phyloP scores from a whole-genome alignment of 2,797 vertebrate species.

The Valencia hispanica region DNA sequence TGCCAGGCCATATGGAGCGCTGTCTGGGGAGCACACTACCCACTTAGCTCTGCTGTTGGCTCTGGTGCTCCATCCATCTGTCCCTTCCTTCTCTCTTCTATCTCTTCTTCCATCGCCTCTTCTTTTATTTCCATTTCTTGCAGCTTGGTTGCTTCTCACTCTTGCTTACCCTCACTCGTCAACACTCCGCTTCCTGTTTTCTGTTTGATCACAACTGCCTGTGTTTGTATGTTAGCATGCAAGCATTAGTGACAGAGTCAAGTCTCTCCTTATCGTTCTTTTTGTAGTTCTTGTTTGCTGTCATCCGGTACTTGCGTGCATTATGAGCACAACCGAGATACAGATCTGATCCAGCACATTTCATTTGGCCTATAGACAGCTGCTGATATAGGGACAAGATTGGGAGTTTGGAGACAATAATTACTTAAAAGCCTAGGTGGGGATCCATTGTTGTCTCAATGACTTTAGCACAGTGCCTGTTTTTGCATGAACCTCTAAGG shows the following conservation, averaged over 20 bases:
- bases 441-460: neutral
- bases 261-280: constrained; percentile 43
- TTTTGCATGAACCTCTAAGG: neutral
- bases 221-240: constrained; percentile 25
- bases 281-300: constrained; percentile 1
- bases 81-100: constrained; percentile 48
- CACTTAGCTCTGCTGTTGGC: constrained; percentile 81
- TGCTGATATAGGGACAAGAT: constrained; percentile 16
- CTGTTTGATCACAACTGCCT: constrained; percentile 1
- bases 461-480: neutral
- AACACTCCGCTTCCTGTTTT: constrained; percentile 1
- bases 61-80: constrained; percentile 80
- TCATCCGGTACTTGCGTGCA: constrained; percentile 12
- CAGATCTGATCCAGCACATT: constrained; percentile 6
- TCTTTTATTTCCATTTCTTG: constrained; percentile 27
- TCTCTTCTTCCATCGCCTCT: constrained; percentile 26
- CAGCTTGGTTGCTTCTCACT: constrained; percentile 9
- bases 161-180: constrained; percentile 4
- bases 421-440: constrained; percentile 14
- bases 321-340: constrained; percentile 10
- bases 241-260: constrained; percentile 32
- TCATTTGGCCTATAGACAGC: neutral
- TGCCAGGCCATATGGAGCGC: constrained; percentile 83
- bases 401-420: constrained; percentile 7
- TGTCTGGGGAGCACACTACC: constrained; percentile 83